phyloP scores from a whole-genome alignment of 2,888 invertebrate species.

The Tenthredo scrophulariae region DNA sequence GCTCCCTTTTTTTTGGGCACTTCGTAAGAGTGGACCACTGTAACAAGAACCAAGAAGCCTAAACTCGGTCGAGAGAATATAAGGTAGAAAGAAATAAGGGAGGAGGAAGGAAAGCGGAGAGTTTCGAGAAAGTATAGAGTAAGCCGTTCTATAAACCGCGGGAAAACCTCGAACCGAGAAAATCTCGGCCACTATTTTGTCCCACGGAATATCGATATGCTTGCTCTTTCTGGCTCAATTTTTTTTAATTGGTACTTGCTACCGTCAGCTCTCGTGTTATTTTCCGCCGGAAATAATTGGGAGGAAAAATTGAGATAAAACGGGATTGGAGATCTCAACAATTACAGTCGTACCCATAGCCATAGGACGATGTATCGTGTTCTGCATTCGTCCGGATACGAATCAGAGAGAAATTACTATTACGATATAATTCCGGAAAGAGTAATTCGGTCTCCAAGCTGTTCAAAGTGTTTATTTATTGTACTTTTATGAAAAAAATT shows the following conservation, averaged over 20 bases:
- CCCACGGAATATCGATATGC: neutral
- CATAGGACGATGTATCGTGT: too few relatives aligned
- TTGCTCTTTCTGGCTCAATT: neutral
- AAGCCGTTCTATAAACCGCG: constrained; percentile 18
- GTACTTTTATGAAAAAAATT: neutral
- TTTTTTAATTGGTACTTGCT: neutral
- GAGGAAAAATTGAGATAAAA: neutral
- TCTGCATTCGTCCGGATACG: neutral
- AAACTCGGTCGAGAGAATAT: constrained; percentile 14
- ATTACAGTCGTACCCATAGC: neutral
- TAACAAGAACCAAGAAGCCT: constrained; percentile 18
- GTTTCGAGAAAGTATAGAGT: constrained; percentile 6
- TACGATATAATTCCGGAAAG: neutral
- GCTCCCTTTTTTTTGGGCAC: constrained; percentile 28
- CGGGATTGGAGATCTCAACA: neutral
- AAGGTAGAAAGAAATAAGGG: neutral
- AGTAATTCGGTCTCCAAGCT: neutral
- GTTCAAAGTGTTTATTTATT: neutral
- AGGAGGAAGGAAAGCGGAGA: constrained; percentile 23
- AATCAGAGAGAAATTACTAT: neutral
- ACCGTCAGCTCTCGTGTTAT: neutral
- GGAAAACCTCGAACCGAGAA: neutral
- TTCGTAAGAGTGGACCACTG: constrained; percentile 14
- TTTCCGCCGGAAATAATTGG: neutral
- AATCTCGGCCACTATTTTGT: constrained; percentile 7